phyloP scores from a whole-genome alignment of 2,113 vertebrate species.

The Sander lucioperca region DNA sequence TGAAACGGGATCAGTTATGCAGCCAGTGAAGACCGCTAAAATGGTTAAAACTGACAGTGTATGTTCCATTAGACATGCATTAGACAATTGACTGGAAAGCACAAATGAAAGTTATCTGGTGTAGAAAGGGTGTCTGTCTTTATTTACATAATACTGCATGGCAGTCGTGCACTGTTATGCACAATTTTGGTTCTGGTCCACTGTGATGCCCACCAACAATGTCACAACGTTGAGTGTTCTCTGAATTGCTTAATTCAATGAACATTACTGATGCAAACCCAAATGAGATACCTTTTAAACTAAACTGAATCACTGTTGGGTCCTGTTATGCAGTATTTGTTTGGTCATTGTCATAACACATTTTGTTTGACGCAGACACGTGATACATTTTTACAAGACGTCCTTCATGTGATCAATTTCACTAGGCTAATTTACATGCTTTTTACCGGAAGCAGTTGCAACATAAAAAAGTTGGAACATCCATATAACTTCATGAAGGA shows the following conservation, averaged over 20 bases:
- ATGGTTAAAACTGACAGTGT: background rate
- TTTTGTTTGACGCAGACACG: background rate
- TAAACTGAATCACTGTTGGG: background rate
- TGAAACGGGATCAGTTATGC: background rate
- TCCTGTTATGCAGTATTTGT: background rate
- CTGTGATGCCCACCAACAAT: background rate
- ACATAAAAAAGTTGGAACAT: slow-evolving; percentile 22
- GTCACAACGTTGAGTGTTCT: background rate
- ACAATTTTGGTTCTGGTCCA: slow-evolving; percentile 8
- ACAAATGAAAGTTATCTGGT: background rate
- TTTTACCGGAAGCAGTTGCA: background rate
- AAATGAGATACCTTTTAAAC: background rate
- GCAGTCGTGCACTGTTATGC: background rate
- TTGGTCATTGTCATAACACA: slow-evolving; percentile 1
- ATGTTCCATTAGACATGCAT: slow-evolving; percentile 2
- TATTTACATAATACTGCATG: background rate
- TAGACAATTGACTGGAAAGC: background rate
- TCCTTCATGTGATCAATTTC: background rate
- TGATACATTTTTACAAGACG: background rate
- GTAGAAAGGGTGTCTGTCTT: slow-evolving; percentile 2
- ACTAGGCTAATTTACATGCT: background rate
- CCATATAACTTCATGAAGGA: background rate
- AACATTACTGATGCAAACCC: background rate
- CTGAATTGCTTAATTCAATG: background rate
- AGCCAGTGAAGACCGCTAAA: background rate